Evolutionary conservation across 2,797 vertebrate genomes (phyloP).

Genomic region (Sebastes dallii): DNA sequence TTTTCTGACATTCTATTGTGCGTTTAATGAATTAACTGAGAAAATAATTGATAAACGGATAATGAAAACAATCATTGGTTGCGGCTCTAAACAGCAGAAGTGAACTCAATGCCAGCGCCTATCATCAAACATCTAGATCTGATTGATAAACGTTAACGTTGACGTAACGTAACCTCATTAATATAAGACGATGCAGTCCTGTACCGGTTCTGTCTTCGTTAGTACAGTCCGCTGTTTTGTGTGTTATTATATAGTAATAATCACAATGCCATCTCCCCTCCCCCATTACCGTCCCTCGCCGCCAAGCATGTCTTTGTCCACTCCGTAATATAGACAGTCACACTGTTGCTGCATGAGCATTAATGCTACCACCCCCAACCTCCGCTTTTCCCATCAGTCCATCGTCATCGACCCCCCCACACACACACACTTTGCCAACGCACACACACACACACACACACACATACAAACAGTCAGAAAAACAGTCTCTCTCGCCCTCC

Average conservation of each 20-base stretch:
- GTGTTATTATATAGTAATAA: slow-evolving; percentile 48
- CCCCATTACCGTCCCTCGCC: slow-evolving; percentile 29
- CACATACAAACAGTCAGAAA: slow-evolving; percentile 49
- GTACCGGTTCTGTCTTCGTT: slow-evolving; percentile 7
- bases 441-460: slow-evolving; percentile 4
- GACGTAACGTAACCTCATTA: not conserved
- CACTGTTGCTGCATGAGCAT: slow-evolving; percentile 50
- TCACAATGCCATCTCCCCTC: slow-evolving; percentile 49
- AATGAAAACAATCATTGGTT: not conserved
- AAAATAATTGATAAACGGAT: not conserved
- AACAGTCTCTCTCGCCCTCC: slow-evolving; percentile 42
- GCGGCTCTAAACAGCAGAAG: not conserved
- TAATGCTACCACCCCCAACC: slow-evolving; percentile 36
- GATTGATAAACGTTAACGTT: not conserved
- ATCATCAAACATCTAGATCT: not conserved
- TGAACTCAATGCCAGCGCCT: not conserved
- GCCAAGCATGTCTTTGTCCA: slow-evolving; percentile 62
- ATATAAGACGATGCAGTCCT: not conserved
- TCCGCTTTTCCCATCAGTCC: slow-evolving; percentile 47
- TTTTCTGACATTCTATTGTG: not conserved
- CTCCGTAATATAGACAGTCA: slow-evolving; percentile 46
- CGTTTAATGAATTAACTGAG: not conserved
- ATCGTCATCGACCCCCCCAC: slow-evolving; percentile 26
- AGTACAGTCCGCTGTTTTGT: slow-evolving; percentile 15
- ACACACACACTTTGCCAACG: slow-evolving; percentile 6